Evolutionary conservation across 2,888 invertebrate genomes (phyloP).

Genomic region (Drosophila emarginata): DNA sequence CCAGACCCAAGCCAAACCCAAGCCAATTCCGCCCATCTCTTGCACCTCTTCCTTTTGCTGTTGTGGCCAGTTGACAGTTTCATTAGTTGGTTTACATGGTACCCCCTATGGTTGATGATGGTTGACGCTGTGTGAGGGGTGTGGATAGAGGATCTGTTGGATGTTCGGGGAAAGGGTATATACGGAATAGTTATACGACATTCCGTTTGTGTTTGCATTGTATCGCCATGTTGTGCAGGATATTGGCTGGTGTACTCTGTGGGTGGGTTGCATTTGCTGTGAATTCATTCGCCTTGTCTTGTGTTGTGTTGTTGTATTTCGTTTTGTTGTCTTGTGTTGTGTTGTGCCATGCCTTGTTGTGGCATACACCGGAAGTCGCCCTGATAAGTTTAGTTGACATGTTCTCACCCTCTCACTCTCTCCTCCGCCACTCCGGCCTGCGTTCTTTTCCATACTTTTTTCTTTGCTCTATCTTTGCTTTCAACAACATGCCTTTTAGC

Average conservation of each 20-base stretch:
- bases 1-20: slow-evolving; percentile 20
- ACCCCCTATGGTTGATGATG: slow-evolving; percentile 7
- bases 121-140: not conserved
- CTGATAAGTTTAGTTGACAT: slow-evolving; percentile 71
- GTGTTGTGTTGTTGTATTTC: slow-evolving; percentile 5
- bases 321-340: slow-evolving; percentile 29
- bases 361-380: slow-evolving; percentile 64
- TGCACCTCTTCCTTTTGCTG: slow-evolving; percentile 26
- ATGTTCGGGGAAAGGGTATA: slow-evolving; percentile 16
- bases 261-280: slow-evolving; percentile 12
- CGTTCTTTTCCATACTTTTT: no score
- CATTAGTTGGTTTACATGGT: slow-evolving; percentile 75
- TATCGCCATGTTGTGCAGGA: slow-evolving; percentile 74
- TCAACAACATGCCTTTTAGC: not conserved
- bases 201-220: slow-evolving; percentile 70
- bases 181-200: slow-evolving; percentile 37
- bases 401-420: slow-evolving; percentile 18
- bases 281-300: slow-evolving; percentile 12
- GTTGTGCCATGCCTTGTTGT: slow-evolving; percentile 51
- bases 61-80: slow-evolving; percentile 76
- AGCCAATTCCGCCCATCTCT: not conserved
- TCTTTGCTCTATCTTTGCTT: slow-evolving; percentile 13
- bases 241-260: slow-evolving; percentile 61
- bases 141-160: slow-evolving; percentile 23
- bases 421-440: no score